phyloP scores from a whole-genome alignment of 2,797 vertebrate species.

The Sciaenops ocellatus region DNA sequence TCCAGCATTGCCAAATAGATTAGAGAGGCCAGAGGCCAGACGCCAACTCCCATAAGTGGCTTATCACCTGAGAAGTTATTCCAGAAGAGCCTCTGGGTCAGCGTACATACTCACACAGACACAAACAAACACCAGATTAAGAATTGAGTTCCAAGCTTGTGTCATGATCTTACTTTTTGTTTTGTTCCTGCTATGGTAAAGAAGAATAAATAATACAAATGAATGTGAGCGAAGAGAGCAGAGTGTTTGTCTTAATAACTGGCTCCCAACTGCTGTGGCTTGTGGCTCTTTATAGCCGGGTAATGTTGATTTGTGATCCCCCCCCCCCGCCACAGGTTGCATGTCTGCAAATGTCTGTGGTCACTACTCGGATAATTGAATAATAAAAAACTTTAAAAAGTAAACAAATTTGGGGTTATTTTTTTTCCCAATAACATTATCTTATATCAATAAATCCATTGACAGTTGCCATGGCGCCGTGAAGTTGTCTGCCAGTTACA shows the following conservation, averaged over 20 bases:
- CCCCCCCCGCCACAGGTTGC: neutral
- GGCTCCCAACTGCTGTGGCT: neutral
- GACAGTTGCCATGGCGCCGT: too few species aligned
- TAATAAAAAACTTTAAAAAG: too few species aligned
- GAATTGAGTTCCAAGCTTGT: neutral
- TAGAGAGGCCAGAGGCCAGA: conserved; percentile 69
- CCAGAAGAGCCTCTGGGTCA: conserved; percentile 57
- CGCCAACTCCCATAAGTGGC: conserved; percentile 66
- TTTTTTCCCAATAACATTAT: too few species aligned
- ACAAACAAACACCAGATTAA: conserved; percentile 28
- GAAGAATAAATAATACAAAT: neutral
- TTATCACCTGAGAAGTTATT: conserved; percentile 78
- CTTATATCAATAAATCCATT: too few species aligned
- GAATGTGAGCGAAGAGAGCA: neutral
- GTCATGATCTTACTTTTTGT: neutral
- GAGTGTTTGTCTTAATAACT: neutral
- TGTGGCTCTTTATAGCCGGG: neutral
- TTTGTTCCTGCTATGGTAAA: neutral
- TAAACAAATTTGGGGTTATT: too few species aligned
- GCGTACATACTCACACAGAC: conserved; percentile 35
- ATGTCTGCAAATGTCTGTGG: neutral
- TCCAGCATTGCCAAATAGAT: conserved; percentile 75
- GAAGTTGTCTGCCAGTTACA: too few species aligned
- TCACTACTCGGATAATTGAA: neutral
- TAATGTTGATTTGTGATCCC: too few species aligned